These are phyloP conservation scores for Holacanthella duospinosa DNA, from an alignment of 2,888 invertebrate species.

Conservation along the genomic window DNA sequence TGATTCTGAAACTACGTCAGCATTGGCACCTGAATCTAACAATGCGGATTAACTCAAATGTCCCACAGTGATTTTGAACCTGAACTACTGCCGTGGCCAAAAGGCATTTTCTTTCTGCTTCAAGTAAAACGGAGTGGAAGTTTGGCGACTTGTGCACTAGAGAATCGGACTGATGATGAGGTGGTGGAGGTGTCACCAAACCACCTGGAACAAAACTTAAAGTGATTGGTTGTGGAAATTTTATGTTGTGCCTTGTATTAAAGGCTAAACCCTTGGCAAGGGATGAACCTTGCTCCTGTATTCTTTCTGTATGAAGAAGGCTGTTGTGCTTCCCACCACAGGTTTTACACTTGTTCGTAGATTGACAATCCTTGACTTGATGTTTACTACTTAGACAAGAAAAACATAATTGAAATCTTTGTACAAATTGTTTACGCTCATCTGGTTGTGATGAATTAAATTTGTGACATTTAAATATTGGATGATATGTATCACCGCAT, in stretches of 20 bases:
- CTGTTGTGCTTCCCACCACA: neutral
- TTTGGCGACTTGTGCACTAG: no score
- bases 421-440: neutral
- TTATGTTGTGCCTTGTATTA: no score
- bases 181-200: no score
- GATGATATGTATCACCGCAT: neutral
- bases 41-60: neutral
- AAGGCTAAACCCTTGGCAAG: no score
- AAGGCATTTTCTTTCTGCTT: neutral
- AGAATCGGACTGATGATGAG: no score
- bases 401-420: neutral
- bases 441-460: neutral
- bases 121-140: no score
- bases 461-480: neutral
- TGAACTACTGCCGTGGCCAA: neutral
- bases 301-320: neutral
- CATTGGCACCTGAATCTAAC: neutral
- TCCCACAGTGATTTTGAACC: neutral
- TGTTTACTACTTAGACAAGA: neutral
- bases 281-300: no score
- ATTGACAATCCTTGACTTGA: neutral
- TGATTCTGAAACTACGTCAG: neutral
- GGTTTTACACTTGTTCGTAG: neutral
- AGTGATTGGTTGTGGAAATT: neutral
- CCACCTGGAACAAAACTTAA: neutral